Base-by-base conservation (phyloP, 2,888 invertebrate species). In the Masnerella sp. region DNA sequence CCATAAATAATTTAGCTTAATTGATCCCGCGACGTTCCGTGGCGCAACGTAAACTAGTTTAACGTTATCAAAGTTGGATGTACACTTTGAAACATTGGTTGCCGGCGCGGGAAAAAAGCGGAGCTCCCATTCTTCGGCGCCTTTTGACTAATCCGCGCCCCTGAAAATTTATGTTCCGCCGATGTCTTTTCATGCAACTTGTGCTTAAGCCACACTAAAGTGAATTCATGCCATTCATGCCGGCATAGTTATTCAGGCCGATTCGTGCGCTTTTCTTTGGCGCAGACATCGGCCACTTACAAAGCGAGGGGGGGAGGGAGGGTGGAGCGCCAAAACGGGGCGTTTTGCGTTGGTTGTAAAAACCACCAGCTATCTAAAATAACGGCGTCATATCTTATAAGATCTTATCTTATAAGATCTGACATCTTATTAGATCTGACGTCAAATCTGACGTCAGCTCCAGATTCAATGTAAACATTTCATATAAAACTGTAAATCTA, bases 171-270 rank as follows among this genome's bases (percentile, higher is more conserved):
- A 58, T 64, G 64, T 58, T 70, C 20, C 49, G 32, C 36, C 58
- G 45, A 71, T 71, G 56, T 72, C 59, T 65, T 72, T 72, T 72
- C 49, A 72, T 52, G 51, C 17, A 45, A 59, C 64, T 64, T 65
- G 34, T 40, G 49, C 58, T 59, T 59, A 40, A 65, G 52, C 45
- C 49, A 42, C 42, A 40, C 49, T 36, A 70, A 54, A 62, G 70
- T 70, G 54, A 49, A 70, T 70, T 61, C 38, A 47, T 47, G 28
- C 25, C 38, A 59, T 59, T 36, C 56, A 70, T 56, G 54, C 30
- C 34, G 32, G 54, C 61, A 62, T 62, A 56, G 61, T 59, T 59
- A 68, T 68, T 68, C 59, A 59, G 45, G 25, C 36, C 30, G 42
- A 58, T 58, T 59, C 67, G 49, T 67, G 58, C 36, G 51, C 28